These are phyloP conservation scores for Hypocryptadius cinnamomeus DNA, from an alignment of 2,113 vertebrate genomes.

Conservation along the genomic window DNA sequence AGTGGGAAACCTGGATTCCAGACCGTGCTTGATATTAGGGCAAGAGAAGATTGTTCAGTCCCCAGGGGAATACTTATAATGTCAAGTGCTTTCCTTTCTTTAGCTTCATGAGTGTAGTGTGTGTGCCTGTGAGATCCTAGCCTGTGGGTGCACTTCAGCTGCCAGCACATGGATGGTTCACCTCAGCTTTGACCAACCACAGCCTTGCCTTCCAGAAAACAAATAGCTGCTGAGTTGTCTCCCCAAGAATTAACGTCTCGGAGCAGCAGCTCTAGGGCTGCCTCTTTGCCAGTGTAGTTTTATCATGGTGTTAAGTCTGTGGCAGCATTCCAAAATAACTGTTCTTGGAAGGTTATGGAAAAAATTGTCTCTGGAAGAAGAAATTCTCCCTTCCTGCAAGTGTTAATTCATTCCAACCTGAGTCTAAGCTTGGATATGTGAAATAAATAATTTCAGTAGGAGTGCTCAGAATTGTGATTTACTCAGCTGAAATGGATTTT, in stretches of 20 bases:
- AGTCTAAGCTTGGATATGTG: background rate
- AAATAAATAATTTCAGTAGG: background rate
- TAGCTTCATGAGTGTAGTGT: background rate
- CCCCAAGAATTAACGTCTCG: background rate
- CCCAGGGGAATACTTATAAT: background rate
- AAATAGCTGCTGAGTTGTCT: background rate
- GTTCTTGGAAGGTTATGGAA: too few species aligned
- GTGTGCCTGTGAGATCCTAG: background rate
- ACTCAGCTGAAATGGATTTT: background rate
- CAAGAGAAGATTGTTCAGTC: background rate
- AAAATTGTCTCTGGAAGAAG: background rate
- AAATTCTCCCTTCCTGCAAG: background rate
- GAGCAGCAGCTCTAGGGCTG: background rate
- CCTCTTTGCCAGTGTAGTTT: background rate
- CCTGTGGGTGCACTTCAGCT: background rate
- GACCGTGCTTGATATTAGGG: background rate
- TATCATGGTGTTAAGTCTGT: background rate
- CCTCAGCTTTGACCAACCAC: background rate
- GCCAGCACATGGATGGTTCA: background rate
- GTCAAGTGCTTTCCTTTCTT: background rate
- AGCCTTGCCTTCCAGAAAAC: background rate
- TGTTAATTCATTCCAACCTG: background rate
- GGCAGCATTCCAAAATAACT: background rate
- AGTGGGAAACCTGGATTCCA: background rate
- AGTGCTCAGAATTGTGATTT: background rate